phyloP scores from a whole-genome alignment of 2,797 vertebrate genomes.

The Manis crassicaudata region DNA sequence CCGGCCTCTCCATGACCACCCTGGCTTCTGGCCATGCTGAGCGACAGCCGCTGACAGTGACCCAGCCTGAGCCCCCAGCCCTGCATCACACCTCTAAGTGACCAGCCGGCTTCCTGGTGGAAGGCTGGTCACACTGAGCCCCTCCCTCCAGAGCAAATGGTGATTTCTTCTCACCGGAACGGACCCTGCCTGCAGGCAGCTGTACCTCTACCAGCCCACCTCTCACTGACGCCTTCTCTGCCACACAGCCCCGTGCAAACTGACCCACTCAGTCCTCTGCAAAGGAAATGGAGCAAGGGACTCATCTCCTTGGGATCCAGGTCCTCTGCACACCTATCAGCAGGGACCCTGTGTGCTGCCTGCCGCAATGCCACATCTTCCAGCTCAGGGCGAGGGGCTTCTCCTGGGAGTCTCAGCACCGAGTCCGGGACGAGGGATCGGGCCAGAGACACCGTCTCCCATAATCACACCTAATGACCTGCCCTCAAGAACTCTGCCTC shows the following conservation, averaged over 20 bases:
- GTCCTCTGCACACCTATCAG: not conserved
- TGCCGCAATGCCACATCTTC: not conserved
- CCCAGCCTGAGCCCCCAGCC: not conserved
- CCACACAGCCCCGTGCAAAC: rapidly evolving
- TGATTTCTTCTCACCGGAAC: not conserved
- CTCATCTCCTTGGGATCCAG: not conserved
- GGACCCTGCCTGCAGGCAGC: no score
- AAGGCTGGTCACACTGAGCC: not conserved
- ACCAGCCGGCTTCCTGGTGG: not conserved
- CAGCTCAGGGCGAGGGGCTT: not conserved
- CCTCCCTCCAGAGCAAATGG: not conserved
- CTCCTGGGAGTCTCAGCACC: not conserved
- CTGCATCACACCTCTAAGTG: not conserved
- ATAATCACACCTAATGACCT: not conserved
- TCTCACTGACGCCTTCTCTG: not conserved
- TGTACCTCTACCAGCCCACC: no score
- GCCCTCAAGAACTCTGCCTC: not conserved
- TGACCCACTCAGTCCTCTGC: not conserved
- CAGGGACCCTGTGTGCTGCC: not conserved
- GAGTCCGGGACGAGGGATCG: no score
- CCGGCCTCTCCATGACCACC: not conserved
- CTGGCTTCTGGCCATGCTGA: not conserved
- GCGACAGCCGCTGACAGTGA: not conserved
- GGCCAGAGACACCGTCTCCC: not conserved
- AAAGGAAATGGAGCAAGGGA: not conserved